These are phyloP conservation scores for Stichodactyla helianthus DNA, from an alignment of 64 coral and sea anemone genomes.

Conservation along the genomic window DNA sequence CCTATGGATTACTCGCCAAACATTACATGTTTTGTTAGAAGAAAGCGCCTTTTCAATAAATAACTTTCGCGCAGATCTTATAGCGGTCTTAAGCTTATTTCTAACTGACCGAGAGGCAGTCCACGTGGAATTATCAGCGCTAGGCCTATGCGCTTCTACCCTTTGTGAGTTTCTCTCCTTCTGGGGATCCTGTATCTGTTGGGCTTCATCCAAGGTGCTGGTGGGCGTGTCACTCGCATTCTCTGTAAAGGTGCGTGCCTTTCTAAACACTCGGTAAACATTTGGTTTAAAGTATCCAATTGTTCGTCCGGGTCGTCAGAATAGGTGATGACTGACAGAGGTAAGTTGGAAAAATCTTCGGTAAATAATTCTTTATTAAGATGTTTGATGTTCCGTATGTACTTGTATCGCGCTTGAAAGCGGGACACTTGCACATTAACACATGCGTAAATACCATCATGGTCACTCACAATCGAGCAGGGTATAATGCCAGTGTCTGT, in stretches of 20 bases:
- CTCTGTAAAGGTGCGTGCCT: slow-evolving; percentile 32
- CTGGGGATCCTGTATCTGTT: neutral
- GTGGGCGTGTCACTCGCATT: slow-evolving; percentile 33
- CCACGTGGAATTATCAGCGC: slow-evolving; percentile 27
- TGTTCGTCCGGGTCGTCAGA: slow-evolving; percentile 50
- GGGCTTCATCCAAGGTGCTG: slow-evolving; percentile 37
- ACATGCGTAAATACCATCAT: slow-evolving; percentile 11
- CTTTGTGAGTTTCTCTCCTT: slow-evolving; percentile 19
- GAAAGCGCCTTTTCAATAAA: slow-evolving; percentile 44
- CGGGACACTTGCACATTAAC: slow-evolving; percentile 8
- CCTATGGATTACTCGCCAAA: slow-evolving; percentile 39
- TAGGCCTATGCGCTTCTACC: slow-evolving; percentile 25
- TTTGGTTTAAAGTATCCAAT: slow-evolving; percentile 24
- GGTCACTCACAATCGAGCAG: slow-evolving; percentile 23
- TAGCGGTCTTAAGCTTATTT: slow-evolving; percentile 46
- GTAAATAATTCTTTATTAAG: slow-evolving; percentile 31
- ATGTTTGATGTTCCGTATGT: slow-evolving; percentile 10
- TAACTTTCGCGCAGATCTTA: slow-evolving; percentile 13
- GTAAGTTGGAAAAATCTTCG: slow-evolving; percentile 17
- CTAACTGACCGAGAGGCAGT: slow-evolving; percentile 25
- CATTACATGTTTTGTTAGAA: slow-evolving; percentile 42
- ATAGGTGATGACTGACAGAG: slow-evolving; percentile 18
- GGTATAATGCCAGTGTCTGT: slow-evolving; percentile 30
- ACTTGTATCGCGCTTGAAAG: slow-evolving; percentile 27
- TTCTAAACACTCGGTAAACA: slow-evolving; percentile 53